These are phyloP conservation scores for Diloba caeruleocephala DNA, from an alignment of 2,888 invertebrate genomes.

Conservation along the genomic window DNA sequence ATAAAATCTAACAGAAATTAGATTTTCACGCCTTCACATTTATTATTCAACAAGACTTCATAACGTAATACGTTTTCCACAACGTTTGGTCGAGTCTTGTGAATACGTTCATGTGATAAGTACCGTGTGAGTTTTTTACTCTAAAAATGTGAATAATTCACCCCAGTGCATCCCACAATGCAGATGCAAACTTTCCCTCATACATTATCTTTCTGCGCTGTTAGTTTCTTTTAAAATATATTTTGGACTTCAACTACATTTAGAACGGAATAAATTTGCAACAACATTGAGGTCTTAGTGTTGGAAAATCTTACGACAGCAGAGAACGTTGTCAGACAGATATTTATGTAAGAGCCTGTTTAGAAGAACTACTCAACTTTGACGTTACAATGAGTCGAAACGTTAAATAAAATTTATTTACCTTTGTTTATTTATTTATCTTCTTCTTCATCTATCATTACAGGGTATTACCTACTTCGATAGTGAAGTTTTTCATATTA, in stretches of 20 bases:
- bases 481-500: too few relatives aligned
- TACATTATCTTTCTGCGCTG: constrained; percentile 59
- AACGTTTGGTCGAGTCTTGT: constrained; percentile 31
- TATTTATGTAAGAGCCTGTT: constrained; percentile 19
- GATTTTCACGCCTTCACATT: constrained; percentile 40
- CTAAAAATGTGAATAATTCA: constrained; percentile 44
- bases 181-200: constrained; percentile 58
- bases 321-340: constrained; percentile 23
- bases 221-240: constrained; percentile 55
- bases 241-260: constrained; percentile 42
- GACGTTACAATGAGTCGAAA: not conserved
- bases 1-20: too few relatives aligned
- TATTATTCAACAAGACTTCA: constrained; percentile 41
- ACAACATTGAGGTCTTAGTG: constrained; percentile 18
- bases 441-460: too few relatives aligned
- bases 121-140: constrained; percentile 6
- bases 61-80: constrained; percentile 47
- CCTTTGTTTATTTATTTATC: too few relatives aligned
- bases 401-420: not conserved
- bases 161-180: constrained; percentile 47
- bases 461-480: too few relatives aligned
- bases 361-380: constrained; percentile 13
- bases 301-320: constrained; percentile 30
- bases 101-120: constrained; percentile 33
- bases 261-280: constrained; percentile 26